Base-by-base conservation (phyloP, 2,797 vertebrate species). In the Arnoldichthys spilopterus region DNA sequence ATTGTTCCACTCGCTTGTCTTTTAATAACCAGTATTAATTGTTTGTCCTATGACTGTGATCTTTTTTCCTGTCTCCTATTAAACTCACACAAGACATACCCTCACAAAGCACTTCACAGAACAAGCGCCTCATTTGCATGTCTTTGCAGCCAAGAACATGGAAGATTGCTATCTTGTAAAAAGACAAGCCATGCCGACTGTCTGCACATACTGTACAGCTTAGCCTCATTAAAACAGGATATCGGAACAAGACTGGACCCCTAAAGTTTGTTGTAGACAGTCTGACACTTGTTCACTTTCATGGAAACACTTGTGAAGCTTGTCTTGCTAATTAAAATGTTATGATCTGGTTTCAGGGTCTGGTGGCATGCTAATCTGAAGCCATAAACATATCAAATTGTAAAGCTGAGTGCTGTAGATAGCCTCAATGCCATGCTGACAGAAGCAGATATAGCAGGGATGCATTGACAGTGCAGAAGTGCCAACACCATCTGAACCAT, bases 271-370 rank as follows among this genome's bases (percentile, higher is more conserved):
- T 30, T 34, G 59, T 34, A 7, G 18, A 34, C 59, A 18, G 56
- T 18, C 34, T 63, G 61, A 49, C 11, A 62, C 67, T 69, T 15
- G 56, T 30, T 32, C 15, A 34, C 22, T 58, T 24, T 47, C 45
- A 18, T 82, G 76, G 61, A 73, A 77, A 79, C 45, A 37, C 20
- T 34, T 28, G 26, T 76, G 34, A 78, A 59, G n/a, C 24, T 62
- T 58, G 47, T 40, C 61, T 79, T 71, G 72, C 76, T 85, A 78
- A 86, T 85, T 81, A 80, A 80, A 83, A 79, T 16, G n/a, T 66
- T 72, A 53, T 72, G 54, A 80, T 84, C 74, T 2, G 2, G 74
- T 84, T 85, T 77, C 62, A 79, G 47, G 49, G n/a, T 32, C 9
- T 51, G 58, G 47, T 30, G 76, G 64, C 0, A 54, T 63, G 74